Percentiles rank a stretch among this genome's conserved stretches.
phyloP scores from a whole-genome alignment of 1,140 invertebrate genomes.

The Drosophila mauritiana region DNA sequence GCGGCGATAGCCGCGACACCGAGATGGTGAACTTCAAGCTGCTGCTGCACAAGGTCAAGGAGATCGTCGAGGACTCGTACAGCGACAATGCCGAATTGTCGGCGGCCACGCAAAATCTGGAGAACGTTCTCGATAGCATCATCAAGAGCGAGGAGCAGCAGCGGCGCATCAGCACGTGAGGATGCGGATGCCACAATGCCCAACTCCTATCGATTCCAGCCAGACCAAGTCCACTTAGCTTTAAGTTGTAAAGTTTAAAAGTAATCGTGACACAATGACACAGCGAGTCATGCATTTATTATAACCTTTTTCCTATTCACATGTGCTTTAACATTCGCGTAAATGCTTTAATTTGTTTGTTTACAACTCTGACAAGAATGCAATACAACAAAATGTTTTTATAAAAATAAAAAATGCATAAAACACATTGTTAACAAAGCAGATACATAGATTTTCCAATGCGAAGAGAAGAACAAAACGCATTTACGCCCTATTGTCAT shows the following conservation, averaged over 20 bases:
- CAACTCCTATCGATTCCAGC: slow-evolving; percentile 4
- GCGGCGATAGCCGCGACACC: slow-evolving; percentile 55
- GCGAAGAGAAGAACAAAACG: neutral
- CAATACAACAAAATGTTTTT: slow-evolving; percentile 1
- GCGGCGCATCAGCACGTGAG: slow-evolving; percentile 45
- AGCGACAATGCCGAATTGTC: slow-evolving; percentile 82
- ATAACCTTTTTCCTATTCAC: neutral
- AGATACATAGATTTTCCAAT: too few relatives aligned
- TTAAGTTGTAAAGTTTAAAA: slow-evolving; percentile 5
- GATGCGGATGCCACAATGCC: neutral
- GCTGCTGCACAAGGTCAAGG: slow-evolving; percentile 78
- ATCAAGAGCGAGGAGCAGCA: slow-evolving; percentile 77
- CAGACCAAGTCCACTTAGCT: slow-evolving; percentile 12
- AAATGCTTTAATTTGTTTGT: slow-evolving; percentile 10
- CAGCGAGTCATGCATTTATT: neutral
- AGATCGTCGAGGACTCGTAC: slow-evolving; percentile 83
- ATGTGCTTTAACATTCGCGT: slow-evolving; percentile 9
- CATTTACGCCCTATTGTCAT: neutral
- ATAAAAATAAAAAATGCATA: neutral
- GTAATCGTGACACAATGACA: neutral
- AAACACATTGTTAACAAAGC: neutral
- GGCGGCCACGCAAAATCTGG: slow-evolving; percentile 79
- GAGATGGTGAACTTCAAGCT: slow-evolving; percentile 80
- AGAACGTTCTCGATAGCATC: slow-evolving; percentile 79
- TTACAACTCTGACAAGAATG: slow-evolving; percentile 14